Conservation (phyloP, 2,797 vertebrate genomes). For the Acanthurus leucopareius region DNA sequence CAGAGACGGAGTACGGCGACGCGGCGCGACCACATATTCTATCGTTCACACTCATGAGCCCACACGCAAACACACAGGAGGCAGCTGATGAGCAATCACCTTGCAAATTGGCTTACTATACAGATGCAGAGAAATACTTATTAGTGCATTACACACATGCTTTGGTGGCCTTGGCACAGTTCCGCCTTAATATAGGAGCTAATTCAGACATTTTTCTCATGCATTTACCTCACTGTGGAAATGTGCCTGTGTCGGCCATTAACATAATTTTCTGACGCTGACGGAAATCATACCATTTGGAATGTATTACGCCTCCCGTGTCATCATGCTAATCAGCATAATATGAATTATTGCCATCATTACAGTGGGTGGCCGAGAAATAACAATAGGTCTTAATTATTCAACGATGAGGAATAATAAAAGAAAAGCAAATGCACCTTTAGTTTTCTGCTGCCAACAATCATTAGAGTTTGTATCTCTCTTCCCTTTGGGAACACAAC, state of each 20-base stretch:
- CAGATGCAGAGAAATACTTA: slow-evolving; percentile 45
- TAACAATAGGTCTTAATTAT: slow-evolving; percentile 80
- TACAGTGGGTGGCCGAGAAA: slow-evolving; percentile 70
- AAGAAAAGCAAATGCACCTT: slow-evolving; percentile 68
- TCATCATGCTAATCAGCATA: slow-evolving; percentile 74
- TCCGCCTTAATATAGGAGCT: slow-evolving; percentile 6
- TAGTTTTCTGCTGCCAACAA: slow-evolving; percentile 64
- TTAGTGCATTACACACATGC: slow-evolving; percentile 47
- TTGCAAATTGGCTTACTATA: slow-evolving; percentile 45
- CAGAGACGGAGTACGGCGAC: not conserved
- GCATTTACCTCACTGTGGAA: slow-evolving; percentile 42
- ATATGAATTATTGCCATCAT: slow-evolving; percentile 81
- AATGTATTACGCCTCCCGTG: slow-evolving; percentile 53
- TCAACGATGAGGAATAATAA: slow-evolving; percentile 72
- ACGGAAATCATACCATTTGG: slow-evolving; percentile 46
- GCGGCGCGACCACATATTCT: too few species aligned
- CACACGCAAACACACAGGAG: slow-evolving; percentile 5
- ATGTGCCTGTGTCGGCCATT: slow-evolving; percentile 25
- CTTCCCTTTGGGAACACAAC: slow-evolving; percentile 36
- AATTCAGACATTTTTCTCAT: slow-evolving; percentile 40
- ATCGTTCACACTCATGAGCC: not conserved
- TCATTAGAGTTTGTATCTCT: slow-evolving; percentile 58
- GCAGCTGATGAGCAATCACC: slow-evolving; percentile 58
- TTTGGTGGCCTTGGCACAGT: slow-evolving; percentile 27
- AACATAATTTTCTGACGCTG: slow-evolving; percentile 54